These are phyloP conservation scores for Hypomecis atomaria DNA, from an alignment of 2,888 invertebrate species.

Conservation along the genomic window DNA sequence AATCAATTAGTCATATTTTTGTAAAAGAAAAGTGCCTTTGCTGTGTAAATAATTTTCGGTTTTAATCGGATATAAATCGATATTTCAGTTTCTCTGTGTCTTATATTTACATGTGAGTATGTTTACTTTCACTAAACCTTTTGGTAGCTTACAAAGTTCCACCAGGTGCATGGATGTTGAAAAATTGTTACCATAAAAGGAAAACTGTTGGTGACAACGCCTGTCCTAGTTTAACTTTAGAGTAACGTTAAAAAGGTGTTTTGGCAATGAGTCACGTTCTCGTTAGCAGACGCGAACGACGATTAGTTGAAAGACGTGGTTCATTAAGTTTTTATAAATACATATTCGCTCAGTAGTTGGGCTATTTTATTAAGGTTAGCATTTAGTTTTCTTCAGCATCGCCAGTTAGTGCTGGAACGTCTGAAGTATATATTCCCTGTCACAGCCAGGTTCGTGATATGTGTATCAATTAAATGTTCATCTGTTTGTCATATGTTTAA, in stretches of 20 bases:
- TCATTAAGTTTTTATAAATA: slow-evolving; percentile 58
- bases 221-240: slow-evolving; percentile 65
- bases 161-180: slow-evolving; percentile 55
- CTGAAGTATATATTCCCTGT: background rate
- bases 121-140: slow-evolving; percentile 1
- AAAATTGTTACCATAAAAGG: slow-evolving; percentile 68
- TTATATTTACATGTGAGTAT: slow-evolving; percentile 49
- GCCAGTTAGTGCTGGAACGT: background rate
- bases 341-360: slow-evolving; percentile 18
- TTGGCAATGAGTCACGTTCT: slow-evolving; percentile 66
- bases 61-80: slow-evolving; percentile 41
- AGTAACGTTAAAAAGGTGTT: slow-evolving; percentile 52
- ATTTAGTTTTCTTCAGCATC: background rate
- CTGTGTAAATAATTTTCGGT: slow-evolving; percentile 1
- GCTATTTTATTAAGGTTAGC: background rate
- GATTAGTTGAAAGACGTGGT: slow-evolving; percentile 55
- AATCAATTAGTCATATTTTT: slow-evolving; percentile 12
- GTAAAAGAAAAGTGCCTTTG: no score
- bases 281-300: slow-evolving; percentile 57
- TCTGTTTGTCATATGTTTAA: background rate
- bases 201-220: slow-evolving; percentile 59
- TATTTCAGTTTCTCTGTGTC: slow-evolving; percentile 38
- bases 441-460: background rate
- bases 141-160: slow-evolving; percentile 11
- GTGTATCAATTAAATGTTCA: background rate